Evolutionary conservation across 1,140 invertebrate genomes (phyloP).

Genomic region (Saxidomus purpurata): DNA sequence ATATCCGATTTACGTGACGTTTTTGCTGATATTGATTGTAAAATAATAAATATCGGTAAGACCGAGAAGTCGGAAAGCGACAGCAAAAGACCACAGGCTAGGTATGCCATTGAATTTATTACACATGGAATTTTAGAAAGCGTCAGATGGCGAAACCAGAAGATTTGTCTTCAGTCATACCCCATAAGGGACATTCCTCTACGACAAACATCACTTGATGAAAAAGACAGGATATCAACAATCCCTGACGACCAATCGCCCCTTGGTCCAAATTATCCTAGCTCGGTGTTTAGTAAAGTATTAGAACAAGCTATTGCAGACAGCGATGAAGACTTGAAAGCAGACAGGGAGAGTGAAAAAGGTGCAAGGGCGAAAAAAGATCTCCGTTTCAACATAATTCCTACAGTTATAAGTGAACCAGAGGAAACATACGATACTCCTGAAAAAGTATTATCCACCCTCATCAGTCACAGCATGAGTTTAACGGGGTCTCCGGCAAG

Average conservation of each 20-base stretch:
- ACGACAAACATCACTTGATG: conserved; percentile 25
- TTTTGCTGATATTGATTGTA: conserved; percentile 72
- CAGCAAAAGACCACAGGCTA: conserved; percentile 1
- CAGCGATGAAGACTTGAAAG: conserved; percentile 34
- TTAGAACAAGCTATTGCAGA: conserved; percentile 75
- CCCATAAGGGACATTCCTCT: conserved; percentile 67
- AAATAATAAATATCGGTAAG: conserved; percentile 70
- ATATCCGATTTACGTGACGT: conserved; percentile 76
- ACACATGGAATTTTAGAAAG: conserved; percentile 75
- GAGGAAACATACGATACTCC: conserved; percentile 56
- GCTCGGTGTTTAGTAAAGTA: conserved; percentile 71
- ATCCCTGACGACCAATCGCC: conserved; percentile 10
- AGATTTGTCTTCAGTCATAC: conserved; percentile 75
- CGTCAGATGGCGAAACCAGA: conserved; percentile 76
- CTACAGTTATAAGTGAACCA: conserved; percentile 75
- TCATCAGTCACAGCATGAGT: conserved; percentile 58
- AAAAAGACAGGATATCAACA: neutral
- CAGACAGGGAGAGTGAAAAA: conserved; percentile 54
- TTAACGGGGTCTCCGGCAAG: conserved; percentile 40
- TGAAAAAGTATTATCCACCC: conserved; percentile 56
- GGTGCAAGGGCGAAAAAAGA: conserved; percentile 67
- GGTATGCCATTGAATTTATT: conserved; percentile 72
- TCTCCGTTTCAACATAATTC: conserved; percentile 75
- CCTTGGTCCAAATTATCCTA: conserved; percentile 68
- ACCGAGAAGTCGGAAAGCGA: conserved; percentile 52